Percentiles rank a stretch among this genome's conserved stretches.
phyloP scores from a whole-genome alignment of 2,797 vertebrate genomes.

The Premnoplex brunnescens region DNA sequence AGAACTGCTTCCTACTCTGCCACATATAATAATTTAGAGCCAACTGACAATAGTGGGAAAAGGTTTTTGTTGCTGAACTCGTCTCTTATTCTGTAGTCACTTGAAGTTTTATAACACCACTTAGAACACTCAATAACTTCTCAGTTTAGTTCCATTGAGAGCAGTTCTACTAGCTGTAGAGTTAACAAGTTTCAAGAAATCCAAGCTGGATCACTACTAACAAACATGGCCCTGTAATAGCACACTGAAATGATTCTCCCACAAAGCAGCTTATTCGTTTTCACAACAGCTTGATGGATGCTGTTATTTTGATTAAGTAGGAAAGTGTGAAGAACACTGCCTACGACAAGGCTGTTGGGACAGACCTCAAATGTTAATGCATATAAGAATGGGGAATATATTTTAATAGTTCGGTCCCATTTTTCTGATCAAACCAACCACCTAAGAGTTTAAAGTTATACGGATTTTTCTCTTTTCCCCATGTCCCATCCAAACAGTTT shows the following conservation, averaged over 20 bases:
- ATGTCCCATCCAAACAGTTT: neutral
- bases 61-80: neutral
- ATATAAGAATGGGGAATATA: neutral
- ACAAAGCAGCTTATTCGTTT: conserved; percentile 16
- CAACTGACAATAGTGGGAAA: neutral
- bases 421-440: neutral
- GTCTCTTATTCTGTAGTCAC: neutral
- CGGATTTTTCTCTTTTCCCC: neutral
- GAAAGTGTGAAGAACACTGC: conserved; percentile 33
- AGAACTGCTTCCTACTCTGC: neutral
- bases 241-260: neutral
- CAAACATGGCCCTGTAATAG: neutral
- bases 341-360: conserved; percentile 32
- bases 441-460: neutral
- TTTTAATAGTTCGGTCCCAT: neutral
- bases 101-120: neutral
- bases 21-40: neutral
- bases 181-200: neutral
- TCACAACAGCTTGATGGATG: conserved; percentile 30
- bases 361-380: conserved; percentile 29
- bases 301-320: conserved; percentile 34
- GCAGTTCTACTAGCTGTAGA: neutral
- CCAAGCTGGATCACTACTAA: neutral
- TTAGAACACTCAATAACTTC: neutral
- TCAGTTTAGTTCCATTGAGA: neutral